These are phyloP conservation scores for Leptura quadrifasciata DNA, from an alignment of 2,888 invertebrate genomes.

Conservation along the genomic window DNA sequence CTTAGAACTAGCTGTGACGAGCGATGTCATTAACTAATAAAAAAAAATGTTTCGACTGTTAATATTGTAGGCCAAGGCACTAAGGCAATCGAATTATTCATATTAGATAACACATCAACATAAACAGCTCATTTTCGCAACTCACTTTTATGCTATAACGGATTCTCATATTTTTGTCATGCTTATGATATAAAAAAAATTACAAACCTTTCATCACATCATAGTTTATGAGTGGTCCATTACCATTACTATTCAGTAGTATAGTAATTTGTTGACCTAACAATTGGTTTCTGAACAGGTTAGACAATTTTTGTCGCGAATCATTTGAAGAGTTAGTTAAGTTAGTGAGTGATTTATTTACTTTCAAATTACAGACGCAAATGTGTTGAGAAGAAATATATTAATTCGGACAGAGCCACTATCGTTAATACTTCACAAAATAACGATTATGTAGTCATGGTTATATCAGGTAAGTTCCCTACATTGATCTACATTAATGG, in stretches of 20 bases:
- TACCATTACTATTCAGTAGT: background rate
- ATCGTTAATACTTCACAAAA: too few species aligned
- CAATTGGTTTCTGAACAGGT: background rate
- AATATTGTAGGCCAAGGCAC: constrained; percentile 17
- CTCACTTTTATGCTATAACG: background rate
- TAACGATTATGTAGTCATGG: too few species aligned
- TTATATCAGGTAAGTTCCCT: too few species aligned
- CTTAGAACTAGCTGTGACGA: background rate
- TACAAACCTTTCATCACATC: background rate
- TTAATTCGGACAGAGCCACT: too few species aligned
- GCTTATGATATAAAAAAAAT: background rate
- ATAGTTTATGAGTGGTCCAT: background rate
- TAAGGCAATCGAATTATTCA: constrained; percentile 7
- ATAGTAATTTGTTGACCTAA: background rate
- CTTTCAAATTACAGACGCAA: too few species aligned
- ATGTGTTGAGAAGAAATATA: too few species aligned
- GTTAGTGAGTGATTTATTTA: too few species aligned
- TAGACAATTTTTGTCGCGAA: too few species aligned
- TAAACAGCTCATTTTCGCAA: constrained; percentile 18
- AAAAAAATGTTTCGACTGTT: background rate
- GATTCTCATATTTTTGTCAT: background rate
- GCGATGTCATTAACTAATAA: background rate
- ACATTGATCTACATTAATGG: too few species aligned
- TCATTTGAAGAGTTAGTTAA: too few species aligned
- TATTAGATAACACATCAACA: constrained; percentile 20